Evolutionary conservation across 2,797 vertebrate species (phyloP).

Genomic region (Sebastes nivosus): DNA sequence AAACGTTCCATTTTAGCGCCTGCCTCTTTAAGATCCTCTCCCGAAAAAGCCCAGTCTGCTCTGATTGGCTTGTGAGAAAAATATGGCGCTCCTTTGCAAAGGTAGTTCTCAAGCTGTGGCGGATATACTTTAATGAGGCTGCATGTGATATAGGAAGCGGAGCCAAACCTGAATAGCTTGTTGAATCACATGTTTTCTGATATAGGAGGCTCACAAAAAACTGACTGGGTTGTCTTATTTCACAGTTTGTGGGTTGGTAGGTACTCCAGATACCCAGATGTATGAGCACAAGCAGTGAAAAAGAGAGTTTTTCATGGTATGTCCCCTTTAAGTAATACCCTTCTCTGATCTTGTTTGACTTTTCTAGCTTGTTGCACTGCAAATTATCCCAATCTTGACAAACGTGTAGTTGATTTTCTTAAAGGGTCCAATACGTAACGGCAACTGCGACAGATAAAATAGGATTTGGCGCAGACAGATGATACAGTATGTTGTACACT

Average conservation of each 20-base stretch:
- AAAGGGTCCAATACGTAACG: neutral
- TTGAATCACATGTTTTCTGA: neutral
- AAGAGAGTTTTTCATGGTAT: neutral
- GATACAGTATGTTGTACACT: neutral
- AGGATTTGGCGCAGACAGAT: neutral
- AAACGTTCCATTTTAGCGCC: neutral
- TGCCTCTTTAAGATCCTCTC: neutral
- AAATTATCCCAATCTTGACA: neutral
- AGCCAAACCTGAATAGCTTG: no score
- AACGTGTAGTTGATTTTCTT: neutral
- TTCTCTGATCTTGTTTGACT: neutral
- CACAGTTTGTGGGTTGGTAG: neutral
- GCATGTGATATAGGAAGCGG: accelerated
- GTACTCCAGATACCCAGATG: neutral
- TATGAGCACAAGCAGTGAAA: neutral
- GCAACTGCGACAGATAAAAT: neutral
- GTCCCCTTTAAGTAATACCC: neutral
- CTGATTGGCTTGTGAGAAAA: no score
- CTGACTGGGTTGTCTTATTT: neutral
- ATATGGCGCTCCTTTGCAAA: no score
- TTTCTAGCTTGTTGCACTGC: neutral
- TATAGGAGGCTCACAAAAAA: accelerated
- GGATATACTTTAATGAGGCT: no score
- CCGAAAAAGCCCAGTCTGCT: neutral
- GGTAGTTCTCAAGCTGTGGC: no score